Conservation (phyloP, 2,888 invertebrate genomes). For the Alsophila aescularia region DNA sequence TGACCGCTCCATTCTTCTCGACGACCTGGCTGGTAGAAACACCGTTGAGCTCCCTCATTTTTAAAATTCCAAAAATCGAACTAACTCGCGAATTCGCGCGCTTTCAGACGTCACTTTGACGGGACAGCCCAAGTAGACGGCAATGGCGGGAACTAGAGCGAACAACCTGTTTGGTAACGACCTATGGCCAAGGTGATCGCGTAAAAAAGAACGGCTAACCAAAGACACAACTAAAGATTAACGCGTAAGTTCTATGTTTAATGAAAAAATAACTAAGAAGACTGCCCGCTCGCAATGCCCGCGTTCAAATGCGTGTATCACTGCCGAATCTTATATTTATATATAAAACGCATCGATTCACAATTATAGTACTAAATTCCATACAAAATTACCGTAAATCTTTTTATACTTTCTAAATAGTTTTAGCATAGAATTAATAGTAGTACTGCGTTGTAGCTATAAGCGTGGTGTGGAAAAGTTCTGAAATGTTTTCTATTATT, state of each 20-base stretch:
- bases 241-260: conserved; percentile 25
- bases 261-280: conserved; percentile 34
- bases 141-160: conserved; percentile 60
- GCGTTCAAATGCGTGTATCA: conserved; percentile 40
- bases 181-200: conserved; percentile 72
- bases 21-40: conserved; percentile 59
- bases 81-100: conserved; percentile 60
- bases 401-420: too few relatives aligned
- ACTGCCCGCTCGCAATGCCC: conserved; percentile 40
- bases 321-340: conserved; percentile 48
- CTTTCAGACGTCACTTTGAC: conserved; percentile 77
- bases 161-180: conserved; percentile 51
- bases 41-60: conserved; percentile 73
- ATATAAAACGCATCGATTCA: conserved; percentile 37
- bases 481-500: not conserved
- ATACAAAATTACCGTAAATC: too few relatives aligned
- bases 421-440: too few relatives aligned
- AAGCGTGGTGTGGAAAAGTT: conserved; percentile 31
- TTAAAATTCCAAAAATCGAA: conserved; percentile 39
- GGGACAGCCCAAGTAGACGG: conserved; percentile 49
- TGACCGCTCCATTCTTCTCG: conserved; percentile 61
- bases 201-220: conserved; percentile 42
- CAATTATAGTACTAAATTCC: conserved; percentile 21
- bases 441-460: too few relatives aligned
- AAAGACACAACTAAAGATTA: conserved; percentile 33